These are phyloP conservation scores for Pardosa pseudoannulata DNA, from an alignment of 2,888 invertebrate genomes.

Conservation along the genomic window DNA sequence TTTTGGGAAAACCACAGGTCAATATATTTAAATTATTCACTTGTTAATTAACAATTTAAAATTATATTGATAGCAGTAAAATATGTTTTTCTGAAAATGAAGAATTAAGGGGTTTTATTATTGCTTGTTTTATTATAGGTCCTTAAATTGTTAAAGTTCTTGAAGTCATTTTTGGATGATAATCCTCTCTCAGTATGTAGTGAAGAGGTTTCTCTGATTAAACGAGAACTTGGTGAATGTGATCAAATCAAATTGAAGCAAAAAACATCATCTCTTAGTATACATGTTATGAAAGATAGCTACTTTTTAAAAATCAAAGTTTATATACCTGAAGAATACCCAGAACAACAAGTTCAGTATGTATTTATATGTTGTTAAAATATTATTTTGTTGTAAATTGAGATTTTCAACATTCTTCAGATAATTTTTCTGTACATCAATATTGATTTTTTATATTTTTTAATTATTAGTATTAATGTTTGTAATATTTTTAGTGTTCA, in stretches of 20 bases:
- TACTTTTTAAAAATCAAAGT: slow-evolving; percentile 83
- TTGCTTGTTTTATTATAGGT: slow-evolving; percentile 78
- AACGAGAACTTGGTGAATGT: slow-evolving; percentile 78
- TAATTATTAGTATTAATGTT: too few relatives aligned
- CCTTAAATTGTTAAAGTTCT: slow-evolving; percentile 81
- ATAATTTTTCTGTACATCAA: too few relatives aligned
- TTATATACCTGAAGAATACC: slow-evolving; percentile 83
- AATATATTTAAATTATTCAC: too few relatives aligned
- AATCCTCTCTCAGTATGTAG: slow-evolving; percentile 85
- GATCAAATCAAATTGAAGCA: slow-evolving; percentile 84
- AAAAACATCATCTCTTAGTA: slow-evolving; percentile 81
- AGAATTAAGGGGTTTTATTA: not conserved
- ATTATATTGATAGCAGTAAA: too few relatives aligned
- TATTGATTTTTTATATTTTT: too few relatives aligned
- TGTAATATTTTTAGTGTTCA: too few relatives aligned
- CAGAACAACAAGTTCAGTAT: slow-evolving; percentile 80
- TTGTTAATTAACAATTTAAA: too few relatives aligned
- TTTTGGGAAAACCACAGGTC: slow-evolving; percentile 80
- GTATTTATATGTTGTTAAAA: slow-evolving; percentile 73
- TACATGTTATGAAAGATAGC: slow-evolving; percentile 81
- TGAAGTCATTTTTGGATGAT: slow-evolving; percentile 83
- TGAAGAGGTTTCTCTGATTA: slow-evolving; percentile 83
- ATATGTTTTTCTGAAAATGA: too few relatives aligned
- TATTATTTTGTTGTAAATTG: not conserved
- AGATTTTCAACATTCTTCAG: too few relatives aligned